A percentile compares a stretch with the other conserved stretches of the same genome.
phyloP scores from a whole-genome alignment of 2,888 invertebrate species.

The Acanthosepion esculentum region DNA sequence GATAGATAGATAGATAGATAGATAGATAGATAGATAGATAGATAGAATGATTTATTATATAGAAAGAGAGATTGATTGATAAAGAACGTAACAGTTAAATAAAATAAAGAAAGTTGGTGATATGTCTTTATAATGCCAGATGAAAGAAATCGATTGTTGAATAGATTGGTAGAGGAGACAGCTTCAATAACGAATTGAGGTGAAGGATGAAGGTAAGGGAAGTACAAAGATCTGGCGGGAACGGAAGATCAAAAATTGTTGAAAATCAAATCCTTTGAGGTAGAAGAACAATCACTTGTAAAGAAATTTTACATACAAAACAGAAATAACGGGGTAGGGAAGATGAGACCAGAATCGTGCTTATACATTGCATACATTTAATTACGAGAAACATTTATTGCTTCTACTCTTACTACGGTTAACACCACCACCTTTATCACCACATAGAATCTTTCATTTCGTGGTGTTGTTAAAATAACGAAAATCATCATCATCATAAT shows the following conservation, averaged over 20 bases:
- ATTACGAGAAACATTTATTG: background rate
- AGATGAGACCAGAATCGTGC: background rate
- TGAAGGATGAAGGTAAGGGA: background rate
- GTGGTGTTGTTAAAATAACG: no score
- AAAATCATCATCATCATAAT: no score
- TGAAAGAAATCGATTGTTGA: background rate
- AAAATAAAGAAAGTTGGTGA: background rate
- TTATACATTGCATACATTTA: conserved; percentile 16
- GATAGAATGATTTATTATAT: background rate
- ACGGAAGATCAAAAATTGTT: conserved; percentile 1
- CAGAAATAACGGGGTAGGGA: background rate
- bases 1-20: background rate
- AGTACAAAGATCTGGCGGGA: background rate
- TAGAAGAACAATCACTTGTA: background rate
- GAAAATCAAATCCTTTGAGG: conserved; percentile 33
- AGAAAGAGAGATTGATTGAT: background rate
- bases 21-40: background rate
- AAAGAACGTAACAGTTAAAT: background rate
- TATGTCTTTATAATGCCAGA: background rate
- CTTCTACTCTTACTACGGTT: no score
- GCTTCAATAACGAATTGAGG: background rate
- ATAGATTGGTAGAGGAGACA: background rate
- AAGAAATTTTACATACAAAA: background rate
- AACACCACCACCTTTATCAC: no score
- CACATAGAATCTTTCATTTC: no score